phyloP scores from a whole-genome alignment of 2,113 vertebrate genomes.

The Regulus satrapa region DNA sequence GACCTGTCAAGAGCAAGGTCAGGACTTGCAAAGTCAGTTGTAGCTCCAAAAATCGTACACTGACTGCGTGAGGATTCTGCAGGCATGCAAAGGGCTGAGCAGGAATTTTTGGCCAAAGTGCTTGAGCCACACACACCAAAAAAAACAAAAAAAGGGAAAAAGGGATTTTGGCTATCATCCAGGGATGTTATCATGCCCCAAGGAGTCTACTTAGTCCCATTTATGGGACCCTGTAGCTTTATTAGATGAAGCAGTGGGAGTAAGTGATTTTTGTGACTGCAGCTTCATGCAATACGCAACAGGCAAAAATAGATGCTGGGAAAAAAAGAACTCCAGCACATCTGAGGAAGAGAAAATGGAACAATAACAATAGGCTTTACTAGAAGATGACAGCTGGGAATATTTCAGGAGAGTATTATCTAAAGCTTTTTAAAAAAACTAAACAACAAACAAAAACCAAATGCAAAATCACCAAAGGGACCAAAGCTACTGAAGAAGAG shows the following conservation, averaged over 20 bases:
- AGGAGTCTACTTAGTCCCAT: neutral
- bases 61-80: neutral
- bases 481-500: neutral
- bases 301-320: neutral
- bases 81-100: neutral
- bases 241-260: neutral
- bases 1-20: constrained; percentile 11
- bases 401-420: neutral
- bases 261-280: neutral
- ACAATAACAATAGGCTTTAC: neutral
- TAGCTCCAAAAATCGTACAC: neutral
- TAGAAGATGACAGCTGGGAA: neutral
- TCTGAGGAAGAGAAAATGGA: neutral
- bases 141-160: neutral
- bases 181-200: neutral
- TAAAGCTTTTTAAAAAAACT: neutral
- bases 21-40: neutral
- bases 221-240: neutral
- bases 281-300: neutral
- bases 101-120: neutral
- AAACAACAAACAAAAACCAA: neutral
- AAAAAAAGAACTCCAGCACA: neutral
- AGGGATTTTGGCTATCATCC: neutral
- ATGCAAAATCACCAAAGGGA: neutral
- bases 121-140: neutral